These are phyloP conservation scores for Urocolius indicus DNA, from an alignment of 2,113 vertebrate species.

Conservation along the genomic window DNA sequence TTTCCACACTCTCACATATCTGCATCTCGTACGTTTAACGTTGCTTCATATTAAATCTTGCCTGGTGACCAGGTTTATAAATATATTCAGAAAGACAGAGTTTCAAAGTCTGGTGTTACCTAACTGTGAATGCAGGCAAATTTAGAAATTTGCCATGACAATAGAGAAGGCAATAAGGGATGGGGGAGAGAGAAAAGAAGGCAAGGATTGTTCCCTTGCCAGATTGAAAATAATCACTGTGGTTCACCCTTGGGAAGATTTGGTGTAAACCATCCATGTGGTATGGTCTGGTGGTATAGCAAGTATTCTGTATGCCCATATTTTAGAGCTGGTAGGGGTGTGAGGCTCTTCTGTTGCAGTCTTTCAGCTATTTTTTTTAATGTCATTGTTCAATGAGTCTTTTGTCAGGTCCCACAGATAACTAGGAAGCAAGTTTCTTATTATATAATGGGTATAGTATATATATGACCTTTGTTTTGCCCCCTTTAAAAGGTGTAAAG, in stretches of 20 bases:
- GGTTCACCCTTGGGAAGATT: neutral
- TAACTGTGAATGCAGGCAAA: neutral
- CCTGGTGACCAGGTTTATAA: neutral
- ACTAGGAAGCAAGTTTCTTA: neutral
- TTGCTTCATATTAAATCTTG: neutral
- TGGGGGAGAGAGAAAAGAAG: neutral
- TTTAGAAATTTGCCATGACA: slow-evolving; percentile 51
- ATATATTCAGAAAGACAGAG: neutral
- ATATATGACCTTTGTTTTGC: neutral
- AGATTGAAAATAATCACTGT: neutral
- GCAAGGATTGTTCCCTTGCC: neutral
- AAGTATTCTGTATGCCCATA: neutral
- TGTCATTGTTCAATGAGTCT: neutral
- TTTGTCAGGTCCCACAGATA: neutral
- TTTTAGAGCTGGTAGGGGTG: neutral
- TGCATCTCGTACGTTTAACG: neutral
- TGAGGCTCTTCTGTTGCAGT: neutral
- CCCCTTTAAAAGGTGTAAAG: neutral
- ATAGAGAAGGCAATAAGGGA: neutral
- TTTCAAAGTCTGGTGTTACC: slow-evolving; percentile 13
- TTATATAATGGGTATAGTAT: neutral
- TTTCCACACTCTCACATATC: neutral
- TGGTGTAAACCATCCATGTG: neutral
- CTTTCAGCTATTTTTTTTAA: neutral
- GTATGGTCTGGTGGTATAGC: neutral